These are phyloP conservation scores for Boulengeromyrus knoepffleri DNA, from an alignment of 2,113 vertebrate genomes.

Conservation along the genomic window DNA sequence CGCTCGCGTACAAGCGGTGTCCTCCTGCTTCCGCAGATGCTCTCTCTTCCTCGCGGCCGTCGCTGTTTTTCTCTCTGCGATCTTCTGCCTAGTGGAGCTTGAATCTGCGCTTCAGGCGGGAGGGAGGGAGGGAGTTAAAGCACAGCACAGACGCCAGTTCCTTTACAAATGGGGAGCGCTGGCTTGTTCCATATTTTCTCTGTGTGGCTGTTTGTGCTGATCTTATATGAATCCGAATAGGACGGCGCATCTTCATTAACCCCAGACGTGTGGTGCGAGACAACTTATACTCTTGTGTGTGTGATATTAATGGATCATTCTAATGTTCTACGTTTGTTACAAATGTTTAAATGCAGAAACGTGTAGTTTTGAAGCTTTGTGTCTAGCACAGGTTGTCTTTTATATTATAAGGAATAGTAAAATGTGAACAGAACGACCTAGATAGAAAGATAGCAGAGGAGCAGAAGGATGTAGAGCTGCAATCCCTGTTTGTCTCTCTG, in stretches of 20 bases:
- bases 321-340: background rate
- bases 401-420: background rate
- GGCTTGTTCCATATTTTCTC: background rate
- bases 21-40: constrained; percentile 22
- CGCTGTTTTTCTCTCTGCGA: background rate
- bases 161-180: background rate
- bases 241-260: background rate
- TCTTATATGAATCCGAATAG: background rate
- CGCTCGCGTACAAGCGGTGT: background rate
- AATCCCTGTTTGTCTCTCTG: background rate
- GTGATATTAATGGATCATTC: background rate
- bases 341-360: background rate
- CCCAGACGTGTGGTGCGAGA: background rate
- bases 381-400: background rate
- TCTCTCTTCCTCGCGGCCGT: background rate
- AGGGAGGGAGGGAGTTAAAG: background rate
- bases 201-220: background rate
- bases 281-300: background rate
- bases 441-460: background rate
- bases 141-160: background rate
- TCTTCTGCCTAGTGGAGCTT: background rate
- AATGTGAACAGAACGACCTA: background rate
- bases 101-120: background rate
- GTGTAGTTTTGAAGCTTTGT: background rate
- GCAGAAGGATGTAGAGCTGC: background rate